Conservation (phyloP, 2,113 vertebrate genomes). For the Athene noctua region DNA sequence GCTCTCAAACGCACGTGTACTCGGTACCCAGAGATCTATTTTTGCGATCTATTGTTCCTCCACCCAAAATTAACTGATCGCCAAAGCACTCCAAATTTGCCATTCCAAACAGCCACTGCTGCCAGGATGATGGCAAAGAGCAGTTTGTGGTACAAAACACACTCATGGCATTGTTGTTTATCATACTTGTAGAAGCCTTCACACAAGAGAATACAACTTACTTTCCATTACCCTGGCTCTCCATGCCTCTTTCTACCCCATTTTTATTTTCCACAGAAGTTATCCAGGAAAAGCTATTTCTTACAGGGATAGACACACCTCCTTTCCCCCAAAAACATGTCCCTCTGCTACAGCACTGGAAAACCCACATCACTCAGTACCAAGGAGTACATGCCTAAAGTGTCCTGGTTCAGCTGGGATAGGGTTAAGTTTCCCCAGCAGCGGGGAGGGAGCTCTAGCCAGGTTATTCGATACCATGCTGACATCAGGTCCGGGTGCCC, state of each 20-base stretch:
- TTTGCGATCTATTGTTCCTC: neutral
- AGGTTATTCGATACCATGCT: no score
- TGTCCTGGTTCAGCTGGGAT: neutral
- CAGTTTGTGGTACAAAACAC: neutral
- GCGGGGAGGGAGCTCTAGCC: no score
- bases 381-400: neutral
- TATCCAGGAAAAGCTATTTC: neutral
- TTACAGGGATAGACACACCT: neutral
- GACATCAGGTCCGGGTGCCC: no score
- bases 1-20: neutral
- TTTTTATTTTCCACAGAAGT: neutral
- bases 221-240: neutral
- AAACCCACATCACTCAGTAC: neutral
- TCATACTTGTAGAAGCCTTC: neutral
- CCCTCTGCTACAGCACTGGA: neutral
- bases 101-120: neutral
- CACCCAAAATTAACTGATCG: neutral
- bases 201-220: neutral
- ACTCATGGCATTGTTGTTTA: neutral
- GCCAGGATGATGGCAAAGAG: neutral
- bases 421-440: no score
- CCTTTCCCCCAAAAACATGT: no score
- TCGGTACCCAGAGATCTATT: neutral
- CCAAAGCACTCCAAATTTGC: neutral
- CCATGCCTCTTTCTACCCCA: neutral